These are phyloP conservation scores for Anas capensis DNA, from an alignment of 2,797 vertebrate genomes.

Conservation along the genomic window DNA sequence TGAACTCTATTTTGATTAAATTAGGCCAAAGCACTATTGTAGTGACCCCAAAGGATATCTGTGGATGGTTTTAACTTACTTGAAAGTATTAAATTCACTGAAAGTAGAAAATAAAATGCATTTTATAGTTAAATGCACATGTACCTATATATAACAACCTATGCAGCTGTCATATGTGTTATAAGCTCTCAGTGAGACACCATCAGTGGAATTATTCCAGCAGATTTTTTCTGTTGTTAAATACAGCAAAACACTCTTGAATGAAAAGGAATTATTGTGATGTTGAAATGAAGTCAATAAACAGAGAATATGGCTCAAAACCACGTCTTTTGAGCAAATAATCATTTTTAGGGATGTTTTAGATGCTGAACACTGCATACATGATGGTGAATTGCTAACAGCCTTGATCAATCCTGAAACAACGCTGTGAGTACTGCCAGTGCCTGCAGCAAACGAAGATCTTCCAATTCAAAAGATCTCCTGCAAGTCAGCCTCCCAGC, in stretches of 20 bases:
- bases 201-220: neutral
- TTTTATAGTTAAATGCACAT: neutral
- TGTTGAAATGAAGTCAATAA: neutral
- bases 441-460: neutral
- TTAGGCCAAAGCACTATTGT: neutral
- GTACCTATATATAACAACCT: neutral
- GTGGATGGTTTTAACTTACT: neutral
- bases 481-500: neutral
- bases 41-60: neutral
- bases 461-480: neutral
- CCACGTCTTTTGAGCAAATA: neutral
- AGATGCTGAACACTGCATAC: neutral
- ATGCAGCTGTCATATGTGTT: neutral
- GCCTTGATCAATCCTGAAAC: neutral
- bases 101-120: neutral
- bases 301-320: neutral
- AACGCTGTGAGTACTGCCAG: too few species aligned
- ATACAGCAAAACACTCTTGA: neutral
- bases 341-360: neutral
- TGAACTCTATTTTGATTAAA: slow-evolving; percentile 22
- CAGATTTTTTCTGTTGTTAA: neutral
- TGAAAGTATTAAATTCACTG: neutral
- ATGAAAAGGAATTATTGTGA: neutral
- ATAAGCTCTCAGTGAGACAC: neutral
- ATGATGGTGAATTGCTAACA: neutral